Base-by-base conservation (phyloP, 2,113 vertebrate genomes). In the Halichoeres trimaculatus region DNA sequence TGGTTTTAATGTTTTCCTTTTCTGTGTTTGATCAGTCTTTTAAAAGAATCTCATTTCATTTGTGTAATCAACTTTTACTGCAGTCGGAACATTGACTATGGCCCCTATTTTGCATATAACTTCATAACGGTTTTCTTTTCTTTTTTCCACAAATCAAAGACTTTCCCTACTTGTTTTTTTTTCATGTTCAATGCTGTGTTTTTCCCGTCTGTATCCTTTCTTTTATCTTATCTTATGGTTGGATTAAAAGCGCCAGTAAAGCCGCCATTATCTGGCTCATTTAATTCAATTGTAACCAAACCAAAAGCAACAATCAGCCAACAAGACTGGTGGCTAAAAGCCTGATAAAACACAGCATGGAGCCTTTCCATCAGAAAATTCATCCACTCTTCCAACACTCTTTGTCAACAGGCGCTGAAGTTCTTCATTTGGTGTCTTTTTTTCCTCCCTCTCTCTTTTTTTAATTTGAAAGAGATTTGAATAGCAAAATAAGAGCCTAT, bases 231-330 rank as follows among this genome's bases (percentile, higher is more conserved):
- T 84, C 45, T 61, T 69, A 75, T 23, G 12, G 40, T 48, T 48
- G 38, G 38, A 78, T 56, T 72, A 58, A 35, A 66, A 14, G 13
- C 60, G 61, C 14, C 68, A 66, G 74, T 77, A 73, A 83, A 62
- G 77, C 70, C 76, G 48, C 30, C 58, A 88, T 88, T 90, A 85
- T 66, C 78, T 84, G 69, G 81, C 84, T 86, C 73, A 78, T 90
- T 81, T 66, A 74, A 84, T 85, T 85, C 47, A 84, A 86, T 89
- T 84, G 80, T 84, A 79, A 74, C 61, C 45, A 76, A 79, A 86
- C 80, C 70, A 83, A 88, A 80, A 80, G 34, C 68, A 63, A 85
- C 75, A 83, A 86, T 59, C 71, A 70, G 71, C 69, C 77, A 78
- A 76, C 70, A 60, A 85, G 72, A 81, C 66, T 85, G 78, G 70